phyloP scores from a whole-genome alignment of 2,113 vertebrate genomes.

The Ceyx melanurus region DNA sequence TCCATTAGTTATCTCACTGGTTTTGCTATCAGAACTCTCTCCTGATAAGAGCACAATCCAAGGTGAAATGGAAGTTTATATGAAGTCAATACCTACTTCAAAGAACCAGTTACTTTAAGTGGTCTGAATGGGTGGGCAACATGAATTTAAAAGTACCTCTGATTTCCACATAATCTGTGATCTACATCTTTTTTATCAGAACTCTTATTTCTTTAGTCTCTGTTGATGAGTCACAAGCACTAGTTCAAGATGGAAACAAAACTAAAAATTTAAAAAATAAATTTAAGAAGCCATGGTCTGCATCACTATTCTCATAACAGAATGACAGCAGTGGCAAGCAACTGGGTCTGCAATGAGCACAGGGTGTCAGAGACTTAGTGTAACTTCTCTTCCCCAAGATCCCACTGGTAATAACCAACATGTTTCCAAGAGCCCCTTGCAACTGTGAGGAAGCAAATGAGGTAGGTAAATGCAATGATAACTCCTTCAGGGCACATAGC shows the following conservation, averaged over 20 bases:
- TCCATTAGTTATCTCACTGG: background rate
- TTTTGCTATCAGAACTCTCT: background rate
- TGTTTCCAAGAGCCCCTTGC: background rate
- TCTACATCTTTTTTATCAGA: background rate
- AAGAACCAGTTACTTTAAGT: background rate
- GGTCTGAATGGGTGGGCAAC: background rate
- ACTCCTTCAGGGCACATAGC: background rate
- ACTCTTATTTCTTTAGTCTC: background rate
- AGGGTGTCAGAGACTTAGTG: background rate
- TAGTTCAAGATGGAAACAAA: background rate
- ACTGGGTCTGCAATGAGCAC: background rate
- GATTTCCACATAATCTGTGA: background rate
- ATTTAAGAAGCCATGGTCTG: background rate
- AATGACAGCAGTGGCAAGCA: background rate
- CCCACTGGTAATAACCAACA: accelerated
- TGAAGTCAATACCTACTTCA: background rate
- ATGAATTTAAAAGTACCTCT: background rate
- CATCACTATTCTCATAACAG: background rate
- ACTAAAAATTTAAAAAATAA: background rate
- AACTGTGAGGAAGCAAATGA: background rate
- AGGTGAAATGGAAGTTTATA: background rate
- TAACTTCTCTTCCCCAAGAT: background rate
- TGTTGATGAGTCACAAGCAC: background rate
- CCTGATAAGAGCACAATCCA: background rate
- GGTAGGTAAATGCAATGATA: background rate